Evolutionary conservation across 2,113 vertebrate genomes (phyloP).

Genomic region (Brachyhypopomus occidentalis): DNA sequence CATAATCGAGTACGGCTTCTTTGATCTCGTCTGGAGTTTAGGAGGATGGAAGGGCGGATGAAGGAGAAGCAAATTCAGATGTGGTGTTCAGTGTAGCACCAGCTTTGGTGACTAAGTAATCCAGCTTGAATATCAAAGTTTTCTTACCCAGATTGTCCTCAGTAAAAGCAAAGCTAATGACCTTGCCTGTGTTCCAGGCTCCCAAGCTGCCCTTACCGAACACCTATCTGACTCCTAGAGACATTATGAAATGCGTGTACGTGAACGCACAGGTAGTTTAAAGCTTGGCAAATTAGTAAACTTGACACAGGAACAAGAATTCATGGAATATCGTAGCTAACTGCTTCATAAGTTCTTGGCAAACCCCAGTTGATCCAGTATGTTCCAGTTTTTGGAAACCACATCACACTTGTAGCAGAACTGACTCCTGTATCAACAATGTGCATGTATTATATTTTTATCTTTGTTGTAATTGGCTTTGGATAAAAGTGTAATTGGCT

Average conservation of each 20-base stretch:
- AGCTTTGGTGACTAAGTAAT: conserved; percentile 36
- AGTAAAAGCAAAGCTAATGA: conserved; percentile 26
- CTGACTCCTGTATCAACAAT: no score
- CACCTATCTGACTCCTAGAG: neutral
- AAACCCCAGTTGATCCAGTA: neutral
- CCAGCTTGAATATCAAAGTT: conserved; percentile 31
- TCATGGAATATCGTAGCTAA: neutral
- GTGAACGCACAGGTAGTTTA: neutral
- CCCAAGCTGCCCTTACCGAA: neutral
- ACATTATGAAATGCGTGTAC: neutral
- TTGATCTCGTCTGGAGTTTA: conserved; percentile 61
- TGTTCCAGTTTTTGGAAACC: no score
- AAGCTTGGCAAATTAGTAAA: neutral
- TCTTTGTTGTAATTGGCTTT: no score
- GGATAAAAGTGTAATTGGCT: no score
- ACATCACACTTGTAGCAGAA: no score
- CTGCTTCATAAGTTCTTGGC: neutral
- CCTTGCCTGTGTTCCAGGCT: neutral
- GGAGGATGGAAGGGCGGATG: conserved; percentile 10
- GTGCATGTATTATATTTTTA: no score
- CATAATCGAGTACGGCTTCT: conserved; percentile 54
- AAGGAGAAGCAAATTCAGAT: conserved; percentile 48
- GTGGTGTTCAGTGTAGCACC: conserved; percentile 14
- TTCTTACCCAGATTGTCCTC: conserved; percentile 21
- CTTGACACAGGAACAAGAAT: no score